phyloP scores from a whole-genome alignment of 23 tunicate species.

The Halocynthia aurantium region DNA sequence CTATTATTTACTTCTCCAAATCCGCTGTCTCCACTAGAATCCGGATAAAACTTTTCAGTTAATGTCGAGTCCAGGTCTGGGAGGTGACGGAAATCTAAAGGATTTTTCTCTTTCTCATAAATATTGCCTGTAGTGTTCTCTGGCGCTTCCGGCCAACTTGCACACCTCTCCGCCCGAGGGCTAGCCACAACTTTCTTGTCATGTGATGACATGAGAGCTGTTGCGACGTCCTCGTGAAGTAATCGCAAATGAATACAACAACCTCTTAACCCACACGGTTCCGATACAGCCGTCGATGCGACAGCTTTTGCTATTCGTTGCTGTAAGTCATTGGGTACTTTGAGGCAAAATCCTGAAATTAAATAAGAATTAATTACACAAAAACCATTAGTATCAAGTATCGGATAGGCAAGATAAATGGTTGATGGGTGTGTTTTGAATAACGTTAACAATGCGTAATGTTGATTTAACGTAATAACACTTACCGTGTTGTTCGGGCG shows the following conservation, averaged over 20 bases:
- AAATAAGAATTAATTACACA: neutral
- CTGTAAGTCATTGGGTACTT: neutral
- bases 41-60: slow-evolving; percentile 1
- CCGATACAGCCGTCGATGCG: neutral
- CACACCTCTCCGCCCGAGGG: slow-evolving; percentile 1
- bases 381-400: neutral
- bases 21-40: neutral
- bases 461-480: neutral
- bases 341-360: neutral
- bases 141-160: slow-evolving; percentile 7
- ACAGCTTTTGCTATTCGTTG: slow-evolving; percentile 1
- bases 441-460: neutral
- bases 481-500: slow-evolving; percentile 1
- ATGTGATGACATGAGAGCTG: neutral
- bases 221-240: slow-evolving; percentile 3
- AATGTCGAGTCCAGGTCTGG: slow-evolving; percentile 1
- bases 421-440: neutral
- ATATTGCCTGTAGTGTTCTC: neutral
- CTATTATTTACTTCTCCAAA: neutral
- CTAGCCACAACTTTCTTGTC: neutral
- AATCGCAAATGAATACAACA: neutral
- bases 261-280: slow-evolving; percentile 6
- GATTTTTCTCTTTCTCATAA: neutral
- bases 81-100: neutral
- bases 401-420: neutral